Base-by-base conservation (phyloP, 2,797 vertebrate species). In the Pitangus sulphuratus region DNA sequence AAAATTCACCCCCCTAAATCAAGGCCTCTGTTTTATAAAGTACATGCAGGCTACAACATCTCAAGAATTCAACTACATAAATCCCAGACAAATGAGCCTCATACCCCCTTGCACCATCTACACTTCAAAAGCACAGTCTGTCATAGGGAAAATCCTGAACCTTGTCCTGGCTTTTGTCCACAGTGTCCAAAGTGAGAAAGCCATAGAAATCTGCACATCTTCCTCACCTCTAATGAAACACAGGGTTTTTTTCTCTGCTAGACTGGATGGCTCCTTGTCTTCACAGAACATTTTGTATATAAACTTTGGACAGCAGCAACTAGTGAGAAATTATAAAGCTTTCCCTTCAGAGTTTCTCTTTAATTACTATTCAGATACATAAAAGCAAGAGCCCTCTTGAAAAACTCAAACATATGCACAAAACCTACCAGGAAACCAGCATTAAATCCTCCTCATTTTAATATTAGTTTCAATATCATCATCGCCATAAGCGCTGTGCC, bases 391-490 rank as follows among this genome's bases (percentile, higher is more conserved):
- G 44, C 47, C 78, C 18, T 58, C 18, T 51, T 39, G 44, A 51
- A 92, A 95, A 82, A 40, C 24, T 4, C 39, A 47, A 64, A 71
- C 1, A 26, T 9, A 58, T 2, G 5, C 19, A 83, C 31, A 84
- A 90, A 92, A 58, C 33, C 48, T 51, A 74, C 15, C 33, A 71
- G 21, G 21, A 90, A 82, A 56, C 4, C 37, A 71, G 33, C 26
- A 75, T 25, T 71, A 89, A 89, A 87, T 45, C 21, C 42, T 84
- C 51, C 62, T 66, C 12, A 19, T 71, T 78, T 91, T 24, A 90
- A 10, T 65, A 61, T 81, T 64, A 75, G 24, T 81, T 94, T 57
- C 35, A 45, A 1, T 68, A 96, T 24, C 51, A 86, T 45, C 33
- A 91, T 45, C 71, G 74, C 51, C 33, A 45, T 48, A 87, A 80